phyloP scores from a whole-genome alignment of 2,113 vertebrate species.

The Rhineura floridana region DNA sequence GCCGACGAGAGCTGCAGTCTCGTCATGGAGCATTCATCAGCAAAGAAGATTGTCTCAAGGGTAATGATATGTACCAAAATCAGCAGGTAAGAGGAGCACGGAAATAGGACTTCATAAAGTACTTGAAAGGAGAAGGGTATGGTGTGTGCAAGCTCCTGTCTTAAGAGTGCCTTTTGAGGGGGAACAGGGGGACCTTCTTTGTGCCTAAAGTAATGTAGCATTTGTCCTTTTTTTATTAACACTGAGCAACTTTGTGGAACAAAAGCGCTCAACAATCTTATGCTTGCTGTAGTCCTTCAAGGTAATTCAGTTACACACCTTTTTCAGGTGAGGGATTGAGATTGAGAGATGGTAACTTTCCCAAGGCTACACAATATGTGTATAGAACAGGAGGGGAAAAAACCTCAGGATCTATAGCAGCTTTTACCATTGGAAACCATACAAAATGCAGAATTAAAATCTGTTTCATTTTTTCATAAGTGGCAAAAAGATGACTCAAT shows the following conservation, averaged over 20 bases:
- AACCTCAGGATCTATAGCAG: not conserved
- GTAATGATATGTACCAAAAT: slow-evolving; percentile 80
- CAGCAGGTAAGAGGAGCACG: slow-evolving; percentile 79
- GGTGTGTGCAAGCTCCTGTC: not conserved
- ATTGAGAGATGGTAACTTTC: not conserved
- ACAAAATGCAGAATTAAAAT: not conserved
- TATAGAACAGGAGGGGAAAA: not conserved
- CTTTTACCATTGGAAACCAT: not conserved
- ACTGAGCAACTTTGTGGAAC: not conserved
- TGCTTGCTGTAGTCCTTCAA: not conserved
- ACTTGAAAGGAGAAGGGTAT: too few relatives aligned
- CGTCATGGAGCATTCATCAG: slow-evolving; percentile 73
- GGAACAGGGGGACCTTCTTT: not conserved
- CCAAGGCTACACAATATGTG: not conserved
- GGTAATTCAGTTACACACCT: not conserved
- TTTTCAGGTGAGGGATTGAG: not conserved
- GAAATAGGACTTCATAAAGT: not conserved
- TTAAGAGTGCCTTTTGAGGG: not conserved
- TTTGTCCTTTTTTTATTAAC: not conserved
- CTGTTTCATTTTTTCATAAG: not conserved
- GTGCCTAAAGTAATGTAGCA: not conserved
- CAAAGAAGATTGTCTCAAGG: slow-evolving; percentile 81
- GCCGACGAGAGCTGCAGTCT: slow-evolving; percentile 79
- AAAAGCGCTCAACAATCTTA: not conserved
- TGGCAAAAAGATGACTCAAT: not conserved